Conservation (phyloP, 2,797 vertebrate genomes). For the Psittacula derbiana region DNA sequence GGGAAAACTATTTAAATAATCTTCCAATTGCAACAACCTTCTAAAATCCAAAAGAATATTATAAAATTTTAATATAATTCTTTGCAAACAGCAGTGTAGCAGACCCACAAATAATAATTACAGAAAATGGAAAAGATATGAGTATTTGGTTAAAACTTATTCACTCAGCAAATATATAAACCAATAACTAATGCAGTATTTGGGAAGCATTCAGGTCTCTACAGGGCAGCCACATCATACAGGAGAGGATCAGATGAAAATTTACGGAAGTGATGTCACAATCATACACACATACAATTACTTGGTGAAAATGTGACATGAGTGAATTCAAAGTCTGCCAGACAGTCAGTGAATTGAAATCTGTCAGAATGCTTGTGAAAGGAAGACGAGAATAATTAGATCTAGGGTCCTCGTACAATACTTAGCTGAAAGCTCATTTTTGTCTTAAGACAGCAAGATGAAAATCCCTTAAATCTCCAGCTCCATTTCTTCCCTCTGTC, state of each 20-base stretch:
- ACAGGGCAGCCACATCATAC: background rate
- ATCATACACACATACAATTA: background rate
- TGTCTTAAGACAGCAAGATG: background rate
- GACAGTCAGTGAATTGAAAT: background rate
- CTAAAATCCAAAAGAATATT: background rate
- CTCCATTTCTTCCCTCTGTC: background rate
- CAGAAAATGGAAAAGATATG: background rate
- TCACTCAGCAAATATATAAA: background rate
- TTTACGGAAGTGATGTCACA: background rate
- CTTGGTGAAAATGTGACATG: background rate
- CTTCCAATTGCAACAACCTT: background rate
- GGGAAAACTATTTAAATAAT: background rate
- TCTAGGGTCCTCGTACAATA: background rate
- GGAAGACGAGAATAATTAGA: background rate
- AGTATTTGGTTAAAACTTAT: background rate
- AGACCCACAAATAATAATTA: background rate
- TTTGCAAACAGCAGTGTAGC: background rate
- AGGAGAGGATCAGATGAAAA: background rate
- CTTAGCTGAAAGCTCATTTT: background rate
- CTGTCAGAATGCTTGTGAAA: background rate
- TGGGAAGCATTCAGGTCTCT: accelerated
- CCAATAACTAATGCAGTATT: background rate
- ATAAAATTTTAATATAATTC: background rate
- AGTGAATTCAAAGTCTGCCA: background rate
- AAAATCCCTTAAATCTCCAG: background rate